A percentile compares a stretch with the other conserved stretches of the same genome.
These are phyloP conservation scores for Uloborus diversus DNA, from an alignment of 1,140 invertebrate genomes.

Conservation along the genomic window DNA sequence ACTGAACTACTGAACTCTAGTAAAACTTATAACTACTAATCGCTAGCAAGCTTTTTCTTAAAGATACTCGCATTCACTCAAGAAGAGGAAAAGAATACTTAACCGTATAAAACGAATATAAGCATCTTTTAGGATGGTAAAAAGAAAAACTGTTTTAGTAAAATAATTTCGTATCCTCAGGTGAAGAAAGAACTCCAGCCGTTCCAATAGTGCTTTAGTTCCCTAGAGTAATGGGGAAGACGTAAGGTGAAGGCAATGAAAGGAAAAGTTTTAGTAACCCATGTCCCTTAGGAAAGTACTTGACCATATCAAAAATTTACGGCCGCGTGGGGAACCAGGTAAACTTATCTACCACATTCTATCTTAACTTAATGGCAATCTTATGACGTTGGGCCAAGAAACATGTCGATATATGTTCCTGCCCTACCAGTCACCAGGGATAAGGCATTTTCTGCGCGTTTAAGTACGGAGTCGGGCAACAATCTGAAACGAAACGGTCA, in stretches of 20 bases:
- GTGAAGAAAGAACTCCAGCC: slow-evolving; percentile 12
- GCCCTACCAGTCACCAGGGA: neutral
- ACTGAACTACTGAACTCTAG: too few species aligned
- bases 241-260: neutral
- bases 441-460: neutral
- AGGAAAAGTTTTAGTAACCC: neutral
- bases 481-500: neutral
- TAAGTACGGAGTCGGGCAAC: neutral
- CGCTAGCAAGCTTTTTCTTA: too few species aligned
- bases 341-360: slow-evolving; percentile 17
- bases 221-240: neutral
- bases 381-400: slow-evolving; percentile 35
- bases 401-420: neutral
- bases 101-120: too few species aligned
- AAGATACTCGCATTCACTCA: too few species aligned
- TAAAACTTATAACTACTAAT: too few species aligned
- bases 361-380: slow-evolving; percentile 36
- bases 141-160: neutral
- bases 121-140: too few species aligned
- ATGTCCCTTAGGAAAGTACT: slow-evolving; percentile 36
- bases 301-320: slow-evolving; percentile 54
- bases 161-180: neutral
- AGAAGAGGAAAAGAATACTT: too few species aligned
- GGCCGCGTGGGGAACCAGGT: neutral
- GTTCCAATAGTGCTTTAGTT: slow-evolving; percentile 21